These are phyloP conservation scores for Catostylus mosaicus DNA, from an alignment of 30 jellyfish, hydroid and myxozoan genomes.

Conservation along the genomic window DNA sequence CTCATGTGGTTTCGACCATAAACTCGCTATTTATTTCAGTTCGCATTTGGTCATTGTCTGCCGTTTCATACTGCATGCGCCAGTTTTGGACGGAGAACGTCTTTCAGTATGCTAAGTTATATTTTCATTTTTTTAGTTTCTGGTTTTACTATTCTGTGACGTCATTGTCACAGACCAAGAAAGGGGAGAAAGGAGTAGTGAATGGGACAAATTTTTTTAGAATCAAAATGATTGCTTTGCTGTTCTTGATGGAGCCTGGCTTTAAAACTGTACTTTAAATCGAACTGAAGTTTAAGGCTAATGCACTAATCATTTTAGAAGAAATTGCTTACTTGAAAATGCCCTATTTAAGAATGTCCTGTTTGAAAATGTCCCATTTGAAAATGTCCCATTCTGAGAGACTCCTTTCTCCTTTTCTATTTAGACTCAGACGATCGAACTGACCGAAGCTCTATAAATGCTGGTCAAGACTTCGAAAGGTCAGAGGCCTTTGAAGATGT, in stretches of 20 bases:
- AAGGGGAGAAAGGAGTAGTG: constrained; percentile 72
- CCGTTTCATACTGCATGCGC: too few species aligned
- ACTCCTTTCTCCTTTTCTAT: constrained; percentile 85
- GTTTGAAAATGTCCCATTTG: constrained; percentile 61
- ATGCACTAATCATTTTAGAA: not conserved
- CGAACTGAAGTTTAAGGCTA: not conserved
- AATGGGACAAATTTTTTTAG: constrained; percentile 54
- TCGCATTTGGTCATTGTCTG: too few species aligned
- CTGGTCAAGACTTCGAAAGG: constrained; percentile 78
- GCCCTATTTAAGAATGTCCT: constrained; percentile 46
- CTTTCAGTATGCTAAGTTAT: too few species aligned
- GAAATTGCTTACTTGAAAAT: constrained; percentile 5
- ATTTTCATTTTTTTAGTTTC: too few species aligned
- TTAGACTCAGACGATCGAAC: constrained; percentile 61
- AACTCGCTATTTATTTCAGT: too few species aligned
- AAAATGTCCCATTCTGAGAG: constrained; percentile 74
- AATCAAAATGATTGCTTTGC: constrained; percentile 6
- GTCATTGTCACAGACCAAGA: too few species aligned
- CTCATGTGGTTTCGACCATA: too few species aligned
- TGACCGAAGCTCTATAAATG: constrained; percentile 34
- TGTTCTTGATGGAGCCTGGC: constrained; percentile 74
- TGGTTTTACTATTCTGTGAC: too few species aligned
- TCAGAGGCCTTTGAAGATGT: constrained; percentile 94
- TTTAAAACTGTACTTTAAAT: not conserved
- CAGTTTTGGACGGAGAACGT: too few species aligned